A percentile compares a stretch with the other conserved stretches of the same genome.
phyloP scores from a whole-genome alignment of 2,888 invertebrate genomes.

The Protophormia terraenovae region DNA sequence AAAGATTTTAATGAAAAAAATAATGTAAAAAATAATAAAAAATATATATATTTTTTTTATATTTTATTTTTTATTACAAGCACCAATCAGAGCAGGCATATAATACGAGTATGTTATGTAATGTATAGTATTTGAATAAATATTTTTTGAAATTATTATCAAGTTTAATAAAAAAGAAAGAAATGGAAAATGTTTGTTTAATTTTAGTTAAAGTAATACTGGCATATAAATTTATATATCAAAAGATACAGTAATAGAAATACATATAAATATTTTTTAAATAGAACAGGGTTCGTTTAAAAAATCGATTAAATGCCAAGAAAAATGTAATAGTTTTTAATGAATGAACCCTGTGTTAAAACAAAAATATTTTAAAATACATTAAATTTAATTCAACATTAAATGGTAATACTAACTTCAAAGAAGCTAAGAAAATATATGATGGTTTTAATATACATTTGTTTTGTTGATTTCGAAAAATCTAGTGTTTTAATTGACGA shows the following conservation, averaged over 20 bases:
- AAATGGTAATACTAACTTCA: constrained; percentile 57
- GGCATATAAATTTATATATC: constrained; percentile 9
- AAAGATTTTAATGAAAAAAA: neutral
- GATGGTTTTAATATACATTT: constrained; percentile 1
- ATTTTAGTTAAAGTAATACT: constrained; percentile 62
- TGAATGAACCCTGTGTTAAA: constrained; percentile 13
- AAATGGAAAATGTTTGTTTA: constrained; percentile 74
- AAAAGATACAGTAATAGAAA: constrained; percentile 1
- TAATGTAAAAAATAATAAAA: neutral
- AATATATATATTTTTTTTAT: neutral
- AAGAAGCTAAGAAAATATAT: constrained; percentile 55
- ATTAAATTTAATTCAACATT: constrained; percentile 36
- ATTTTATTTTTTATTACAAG: constrained; percentile 71
- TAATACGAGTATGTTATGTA: constrained; percentile 62
- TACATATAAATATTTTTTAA: neutral
- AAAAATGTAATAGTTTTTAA: neutral
- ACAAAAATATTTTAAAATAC: neutral
- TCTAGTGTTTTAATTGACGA: neutral
- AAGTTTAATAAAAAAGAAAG: constrained; percentile 75
- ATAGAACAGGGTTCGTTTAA: constrained; percentile 5
- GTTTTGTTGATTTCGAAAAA: constrained; percentile 12
- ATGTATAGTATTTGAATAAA: constrained; percentile 28
- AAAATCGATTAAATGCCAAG: neutral
- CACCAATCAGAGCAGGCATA: constrained; percentile 80
- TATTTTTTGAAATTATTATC: constrained; percentile 59